A percentile compares a stretch with the other conserved stretches of the same genome.
These are phyloP conservation scores for Drosophila limbata DNA, from an alignment of 2,888 invertebrate genomes.

Conservation along the genomic window DNA sequence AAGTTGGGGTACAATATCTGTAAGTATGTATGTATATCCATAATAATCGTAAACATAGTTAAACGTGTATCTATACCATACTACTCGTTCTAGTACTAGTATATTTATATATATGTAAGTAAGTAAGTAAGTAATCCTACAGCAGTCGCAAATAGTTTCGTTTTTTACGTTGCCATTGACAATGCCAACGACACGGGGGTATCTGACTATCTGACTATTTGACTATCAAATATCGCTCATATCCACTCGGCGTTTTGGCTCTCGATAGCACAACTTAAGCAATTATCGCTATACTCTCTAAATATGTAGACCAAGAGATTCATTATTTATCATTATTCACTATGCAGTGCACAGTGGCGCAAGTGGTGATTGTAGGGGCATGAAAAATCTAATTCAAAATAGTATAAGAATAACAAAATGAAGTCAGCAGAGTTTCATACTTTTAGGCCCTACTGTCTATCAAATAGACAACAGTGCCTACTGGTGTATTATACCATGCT, in stretches of 20 bases:
- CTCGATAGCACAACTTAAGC: conserved; percentile 62
- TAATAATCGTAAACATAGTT: conserved; percentile 66
- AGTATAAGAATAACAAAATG: neutral
- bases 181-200: conserved; percentile 44
- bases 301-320: conserved; percentile 41
- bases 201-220: conserved; percentile 41
- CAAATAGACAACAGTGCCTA: conserved; percentile 51
- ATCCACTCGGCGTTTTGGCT: conserved; percentile 33
- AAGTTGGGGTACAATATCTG: conserved; percentile 41
- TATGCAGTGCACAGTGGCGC: conserved; percentile 31
- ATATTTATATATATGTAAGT: too few relatives aligned
- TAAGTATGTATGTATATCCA: conserved; percentile 40
- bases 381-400: neutral
- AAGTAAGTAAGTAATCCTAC: conserved; percentile 58
- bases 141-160: conserved; percentile 71
- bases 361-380: neutral
- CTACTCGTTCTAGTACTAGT: conserved; percentile 33
- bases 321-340: conserved; percentile 13
- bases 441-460: conserved; percentile 43
- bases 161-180: conserved; percentile 59
- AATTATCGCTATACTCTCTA: conserved; percentile 58
- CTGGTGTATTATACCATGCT: neutral
- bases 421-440: conserved; percentile 1
- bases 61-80: conserved; percentile 60
- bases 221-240: conserved; percentile 79